Base-by-base conservation (phyloP, 2,888 invertebrate genomes). In the Anagyrus pseudococci region DNA sequence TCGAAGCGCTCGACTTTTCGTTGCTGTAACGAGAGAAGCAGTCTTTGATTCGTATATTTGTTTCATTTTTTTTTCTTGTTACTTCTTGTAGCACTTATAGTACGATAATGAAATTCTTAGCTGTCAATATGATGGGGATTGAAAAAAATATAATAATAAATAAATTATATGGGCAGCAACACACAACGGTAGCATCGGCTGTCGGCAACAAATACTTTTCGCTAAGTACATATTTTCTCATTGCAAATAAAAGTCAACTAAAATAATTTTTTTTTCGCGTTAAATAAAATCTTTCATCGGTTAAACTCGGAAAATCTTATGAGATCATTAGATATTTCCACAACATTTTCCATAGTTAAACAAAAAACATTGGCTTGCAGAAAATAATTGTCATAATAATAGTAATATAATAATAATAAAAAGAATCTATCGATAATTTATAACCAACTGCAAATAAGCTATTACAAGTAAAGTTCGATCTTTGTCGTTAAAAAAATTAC, bases 1-100 rank as follows among this genome's bases (percentile, higher is more conserved):
- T 75, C 72, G 74, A 76, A 72, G 69, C 76, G 76, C 73, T 75
- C 73, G 73, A 72, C 69, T 70, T 70, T 73, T 72, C 70, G 68
- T 68, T 56, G 65, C 57, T 26, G 44, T 53, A 59, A 58, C 53
- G 54, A 63, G 25, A 48, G 54, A 66, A 66, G 58, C 62, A 62
- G 61, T 63, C 55, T 60, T 60, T 62, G 33, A 50, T 59, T 66
- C 40, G 22, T 46, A 58, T 50, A 25, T 52, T 52, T 52, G 41
- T 20, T 57, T 60, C 56, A 49, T 37, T 2, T 37, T 13, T n/a
- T 8, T 37, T 37, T 15, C 8, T 37, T 37, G 33, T 37, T 13
- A 2, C 33, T 37, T 8, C 15, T 37, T 37, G 8, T 4, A 37
- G 15, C 15, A 26, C 19, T 20, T 48, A 1, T 33, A 41, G 13